Evolutionary conservation across 2,113 vertebrate genomes (phyloP).

Genomic region (Amazona guildingii): DNA sequence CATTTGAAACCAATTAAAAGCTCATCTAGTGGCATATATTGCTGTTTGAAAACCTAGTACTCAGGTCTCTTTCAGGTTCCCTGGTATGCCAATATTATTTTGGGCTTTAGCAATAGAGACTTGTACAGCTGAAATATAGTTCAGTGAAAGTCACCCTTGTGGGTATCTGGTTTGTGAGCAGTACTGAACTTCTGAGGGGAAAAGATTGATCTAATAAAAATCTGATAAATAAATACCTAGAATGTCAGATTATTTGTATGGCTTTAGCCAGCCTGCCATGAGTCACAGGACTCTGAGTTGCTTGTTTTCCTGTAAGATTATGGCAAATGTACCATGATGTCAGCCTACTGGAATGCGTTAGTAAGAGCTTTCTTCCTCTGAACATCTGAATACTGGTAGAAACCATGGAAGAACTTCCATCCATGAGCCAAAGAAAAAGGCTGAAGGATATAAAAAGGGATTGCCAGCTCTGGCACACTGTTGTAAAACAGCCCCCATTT

Average conservation of each 20-base stretch:
- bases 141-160: neutral
- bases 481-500: neutral
- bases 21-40: neutral
- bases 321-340: constrained; percentile 30
- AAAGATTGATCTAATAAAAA: neutral
- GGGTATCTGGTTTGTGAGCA: neutral
- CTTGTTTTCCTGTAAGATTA: constrained; percentile 33
- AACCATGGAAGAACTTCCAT: constrained; percentile 2
- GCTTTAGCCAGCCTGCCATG: constrained; percentile 2
- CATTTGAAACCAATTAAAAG: neutral
- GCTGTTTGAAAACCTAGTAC: neutral
- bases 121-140: neutral
- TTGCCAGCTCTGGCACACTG: neutral
- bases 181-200: neutral
- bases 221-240: neutral
- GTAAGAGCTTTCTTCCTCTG: constrained; percentile 55
- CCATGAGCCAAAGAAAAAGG: neutral
- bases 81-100: neutral
- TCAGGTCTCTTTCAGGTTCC: neutral
- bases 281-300: constrained; percentile 6
- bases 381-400: neutral
- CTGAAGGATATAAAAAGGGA: neutral
- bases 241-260: constrained; percentile 16
- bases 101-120: neutral
- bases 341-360: constrained; percentile 50